Evolutionary conservation across 2,888 invertebrate genomes (phyloP), one percentile per base, ranked within the genome.

Genomic region (Leptinotarsa peninsularis): DNA sequence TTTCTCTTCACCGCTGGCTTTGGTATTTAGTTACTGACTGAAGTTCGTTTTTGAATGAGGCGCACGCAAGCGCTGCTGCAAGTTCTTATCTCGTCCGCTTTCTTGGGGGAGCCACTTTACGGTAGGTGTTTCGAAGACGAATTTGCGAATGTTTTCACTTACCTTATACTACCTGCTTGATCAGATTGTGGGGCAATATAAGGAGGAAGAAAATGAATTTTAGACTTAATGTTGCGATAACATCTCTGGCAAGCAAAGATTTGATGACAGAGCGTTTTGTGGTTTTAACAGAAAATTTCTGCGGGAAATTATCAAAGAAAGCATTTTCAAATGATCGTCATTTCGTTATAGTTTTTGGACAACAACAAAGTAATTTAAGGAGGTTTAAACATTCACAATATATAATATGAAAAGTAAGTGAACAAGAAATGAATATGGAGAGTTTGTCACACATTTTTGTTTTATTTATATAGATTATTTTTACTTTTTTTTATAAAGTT

Each of bases 121-220:
- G 78, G 78, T 69, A 66, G n/a, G 18, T n/a, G 27, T 18, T 52
- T 71, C 49, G 43, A 15, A 21, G 67, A 52, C 33, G 52, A 76
- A 76, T 78, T 71, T 68, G 72, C 67, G 73, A 71, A 73, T 72
- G 73, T 78, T 71, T 76, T 76, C 73, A 78, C 75, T 76, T 78
- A 74, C 76, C 76, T 75, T 21, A 21, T 21, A 75, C 72, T 74
- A 77, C 79, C 77, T 79, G 75, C 77, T 75, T 72, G 77, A 71
- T 74, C 77, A 70, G 75, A 79, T 76, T 76, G 75, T 66, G 60
- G 66, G 69, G 69, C 68, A 73, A 75, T 78, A 76, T 73, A 67
- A 74, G 75, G 74, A 74, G 76, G 79, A 63, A 56, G 79, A 73
- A 79, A 79, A 79, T 76, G 76, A 77, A 77, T 79, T 77, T 71